Conservation (phyloP, 2,797 vertebrate genomes). For the Potorous gilbertii region DNA sequence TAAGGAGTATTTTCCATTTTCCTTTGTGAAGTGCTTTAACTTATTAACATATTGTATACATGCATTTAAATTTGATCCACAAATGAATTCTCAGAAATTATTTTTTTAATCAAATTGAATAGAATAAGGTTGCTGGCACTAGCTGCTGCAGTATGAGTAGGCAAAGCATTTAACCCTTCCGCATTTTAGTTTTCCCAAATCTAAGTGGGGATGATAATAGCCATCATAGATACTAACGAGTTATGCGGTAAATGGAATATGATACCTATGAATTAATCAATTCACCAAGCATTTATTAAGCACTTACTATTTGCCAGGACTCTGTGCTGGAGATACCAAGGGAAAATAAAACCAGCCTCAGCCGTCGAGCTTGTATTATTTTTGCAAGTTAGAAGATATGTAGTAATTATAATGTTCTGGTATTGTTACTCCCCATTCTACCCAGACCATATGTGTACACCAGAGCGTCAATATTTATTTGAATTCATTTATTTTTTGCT, state of each 20-base stretch:
- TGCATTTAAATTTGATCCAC: constrained; percentile 19
- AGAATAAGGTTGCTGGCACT: background rate
- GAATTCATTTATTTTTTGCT: background rate
- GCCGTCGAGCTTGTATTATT: background rate
- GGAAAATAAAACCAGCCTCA: background rate
- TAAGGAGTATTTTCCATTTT: constrained; percentile 50
- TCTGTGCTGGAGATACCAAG: background rate
- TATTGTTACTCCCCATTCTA: background rate
- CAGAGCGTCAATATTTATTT: background rate
- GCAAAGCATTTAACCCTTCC: background rate
- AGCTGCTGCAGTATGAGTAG: background rate
- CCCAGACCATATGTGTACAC: background rate
- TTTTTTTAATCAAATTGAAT: constrained; percentile 33
- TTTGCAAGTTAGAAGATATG: background rate
- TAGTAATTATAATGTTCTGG: background rate
- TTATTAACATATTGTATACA: background rate
- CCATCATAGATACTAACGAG: background rate
- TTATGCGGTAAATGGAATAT: background rate
- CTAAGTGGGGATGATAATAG: background rate
- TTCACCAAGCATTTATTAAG: background rate
- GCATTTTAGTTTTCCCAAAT: background rate
- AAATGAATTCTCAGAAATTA: constrained; percentile 13
- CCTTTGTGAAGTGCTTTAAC: constrained; percentile 44
- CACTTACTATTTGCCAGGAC: background rate
- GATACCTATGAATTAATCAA: background rate